These are phyloP conservation scores for Seira ritae DNA, from an alignment of 2,888 invertebrate species.

Conservation along the genomic window DNA sequence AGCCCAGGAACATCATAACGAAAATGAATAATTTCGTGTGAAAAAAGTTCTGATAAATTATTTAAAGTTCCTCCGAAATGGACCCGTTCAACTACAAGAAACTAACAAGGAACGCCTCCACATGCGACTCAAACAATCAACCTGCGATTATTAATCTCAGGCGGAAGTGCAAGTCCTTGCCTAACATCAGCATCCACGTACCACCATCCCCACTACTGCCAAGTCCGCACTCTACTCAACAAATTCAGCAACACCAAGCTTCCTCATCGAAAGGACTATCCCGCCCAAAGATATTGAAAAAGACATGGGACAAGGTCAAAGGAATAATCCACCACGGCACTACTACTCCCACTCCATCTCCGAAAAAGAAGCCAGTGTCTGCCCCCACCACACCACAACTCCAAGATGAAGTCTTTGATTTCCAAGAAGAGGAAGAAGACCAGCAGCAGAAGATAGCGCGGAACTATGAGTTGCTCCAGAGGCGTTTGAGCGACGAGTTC, in stretches of 20 bases:
- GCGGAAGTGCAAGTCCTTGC: slow-evolving; percentile 45
- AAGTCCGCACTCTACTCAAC: not conserved
- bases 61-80: no score
- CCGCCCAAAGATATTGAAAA: slow-evolving; percentile 65
- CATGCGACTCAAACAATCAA: no score
- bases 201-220: no score
- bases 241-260: not conserved
- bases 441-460: slow-evolving; percentile 64
- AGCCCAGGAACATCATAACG: no score
- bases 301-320: slow-evolving; percentile 72
- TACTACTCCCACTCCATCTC: slow-evolving; percentile 20
- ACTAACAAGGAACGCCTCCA: no score
- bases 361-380: slow-evolving; percentile 26
- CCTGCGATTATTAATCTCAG: no score
- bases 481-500: slow-evolving; percentile 68
- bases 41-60: no score
- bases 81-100: no score
- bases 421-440: slow-evolving; percentile 27
- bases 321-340: slow-evolving; percentile 64
- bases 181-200: slow-evolving; percentile 42
- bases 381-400: slow-evolving; percentile 63
- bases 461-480: slow-evolving; percentile 68
- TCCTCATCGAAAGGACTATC: not conserved
- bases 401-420: slow-evolving; percentile 10
- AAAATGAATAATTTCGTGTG: no score